Conservation (phyloP, 2,113 vertebrate species). For the Gallinago jamesoni region DNA sequence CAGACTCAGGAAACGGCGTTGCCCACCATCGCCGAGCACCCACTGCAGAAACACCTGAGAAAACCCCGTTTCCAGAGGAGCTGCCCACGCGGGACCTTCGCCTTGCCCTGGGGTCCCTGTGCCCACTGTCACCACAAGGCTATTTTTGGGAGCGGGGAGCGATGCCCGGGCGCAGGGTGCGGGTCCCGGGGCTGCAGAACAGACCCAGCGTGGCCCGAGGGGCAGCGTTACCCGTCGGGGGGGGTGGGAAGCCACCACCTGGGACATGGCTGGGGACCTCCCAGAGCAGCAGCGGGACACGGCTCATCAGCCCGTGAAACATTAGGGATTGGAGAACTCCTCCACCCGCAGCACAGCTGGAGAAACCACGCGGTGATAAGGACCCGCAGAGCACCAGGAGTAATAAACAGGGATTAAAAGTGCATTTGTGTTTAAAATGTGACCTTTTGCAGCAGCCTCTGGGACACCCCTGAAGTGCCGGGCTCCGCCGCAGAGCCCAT, state of each 20-base stretch:
- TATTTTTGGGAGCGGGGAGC: neutral
- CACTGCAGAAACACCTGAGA: neutral
- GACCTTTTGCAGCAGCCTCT: neutral
- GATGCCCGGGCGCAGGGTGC: too few relatives aligned
- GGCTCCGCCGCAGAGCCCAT: neutral
- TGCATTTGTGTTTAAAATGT: neutral
- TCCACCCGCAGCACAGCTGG: too few relatives aligned
- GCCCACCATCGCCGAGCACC: neutral
- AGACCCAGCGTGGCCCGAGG: neutral
- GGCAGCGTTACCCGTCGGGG: neutral
- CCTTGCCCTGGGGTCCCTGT: neutral
- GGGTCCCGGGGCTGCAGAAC: neutral
- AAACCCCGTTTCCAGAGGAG: rapidly evolving
- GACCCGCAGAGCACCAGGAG: neutral
- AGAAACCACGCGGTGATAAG: neutral
- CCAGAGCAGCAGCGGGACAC: neutral
- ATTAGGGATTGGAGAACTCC: neutral
- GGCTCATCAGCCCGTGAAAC: neutral
- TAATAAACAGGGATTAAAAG: neutral
- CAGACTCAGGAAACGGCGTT: neutral
- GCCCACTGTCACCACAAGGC: neutral
- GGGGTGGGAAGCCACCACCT: neutral
- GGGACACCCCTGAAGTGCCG: neutral
- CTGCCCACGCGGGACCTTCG: neutral
- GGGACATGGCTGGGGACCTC: neutral